These are phyloP conservation scores for Sebastes fasciatus DNA, from an alignment of 2,113 vertebrate genomes.

Conservation along the genomic window DNA sequence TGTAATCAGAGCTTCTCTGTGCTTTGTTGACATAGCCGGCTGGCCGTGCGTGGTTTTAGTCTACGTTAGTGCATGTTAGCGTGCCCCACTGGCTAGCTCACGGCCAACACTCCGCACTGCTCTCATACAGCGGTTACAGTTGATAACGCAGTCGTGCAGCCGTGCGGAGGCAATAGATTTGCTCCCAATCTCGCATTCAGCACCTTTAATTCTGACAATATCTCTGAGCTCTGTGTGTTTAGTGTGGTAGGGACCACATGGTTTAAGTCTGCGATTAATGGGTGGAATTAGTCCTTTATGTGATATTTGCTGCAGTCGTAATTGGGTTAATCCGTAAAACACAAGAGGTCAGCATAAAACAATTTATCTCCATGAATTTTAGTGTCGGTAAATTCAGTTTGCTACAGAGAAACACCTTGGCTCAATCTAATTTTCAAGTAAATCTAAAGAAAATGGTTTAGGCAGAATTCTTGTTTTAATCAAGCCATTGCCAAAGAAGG, in stretches of 20 bases:
- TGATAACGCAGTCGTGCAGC: too few relatives aligned
- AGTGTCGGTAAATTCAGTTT: not conserved
- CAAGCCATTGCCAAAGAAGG: not conserved
- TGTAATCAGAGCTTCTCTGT: too few relatives aligned
- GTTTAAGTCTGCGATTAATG: not conserved
- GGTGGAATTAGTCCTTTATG: not conserved
- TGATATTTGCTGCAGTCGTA: not conserved
- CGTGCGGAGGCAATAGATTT: too few relatives aligned
- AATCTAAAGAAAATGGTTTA: not conserved
- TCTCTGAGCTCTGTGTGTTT: not conserved
- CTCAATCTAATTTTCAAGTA: not conserved
- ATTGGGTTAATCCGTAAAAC: not conserved
- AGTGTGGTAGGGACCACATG: not conserved
- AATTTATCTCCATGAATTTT: too few relatives aligned
- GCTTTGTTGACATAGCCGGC: too few relatives aligned
- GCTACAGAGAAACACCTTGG: not conserved
- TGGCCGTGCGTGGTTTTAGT: too few relatives aligned
- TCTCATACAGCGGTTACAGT: too few relatives aligned
- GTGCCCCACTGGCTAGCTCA: too few relatives aligned
- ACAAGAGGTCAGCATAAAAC: not conserved
- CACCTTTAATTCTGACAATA: not conserved
- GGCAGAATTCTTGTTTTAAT: not conserved
- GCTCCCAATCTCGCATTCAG: too few relatives aligned
- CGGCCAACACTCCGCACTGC: too few relatives aligned
- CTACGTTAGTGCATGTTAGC: too few relatives aligned